Base-by-base conservation (phyloP, 2,797 vertebrate genomes). In the Sphenodon punctatus region DNA sequence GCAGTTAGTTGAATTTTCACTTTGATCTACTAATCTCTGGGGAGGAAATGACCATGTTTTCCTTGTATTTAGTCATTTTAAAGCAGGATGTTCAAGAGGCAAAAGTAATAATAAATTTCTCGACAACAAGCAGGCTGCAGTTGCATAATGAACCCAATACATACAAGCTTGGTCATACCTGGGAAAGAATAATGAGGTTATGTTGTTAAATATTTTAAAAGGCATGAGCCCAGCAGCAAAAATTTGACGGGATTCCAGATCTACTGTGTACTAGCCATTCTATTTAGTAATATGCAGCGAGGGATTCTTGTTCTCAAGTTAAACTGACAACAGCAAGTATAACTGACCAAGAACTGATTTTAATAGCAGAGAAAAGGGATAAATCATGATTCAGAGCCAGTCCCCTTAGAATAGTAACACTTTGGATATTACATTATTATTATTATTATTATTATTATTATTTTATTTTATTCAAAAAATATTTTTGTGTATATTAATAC, bases 71-170 rank as follows among this genome's bases (percentile, higher is more conserved):
- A 56, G 43, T 42, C 3, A 67, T 78, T 82, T 87, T 80, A 36
- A 60, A 88, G 73, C 56, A 56, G 86, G 73, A 69, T 77, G 48
- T 75, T 82, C 43, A 78, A 81, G 32, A 82, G 74, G 46, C 32
- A 80, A 41, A 76, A 66, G 64, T n/a, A n/a, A n/a, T 59, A 86
- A 60, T 76, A 30, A 60, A 63, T 48, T 38, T 86, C 53, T 74
- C 76, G 7, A 43, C 41, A 70, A 80, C 56, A 20, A 63, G 22
- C 61, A 25, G 49, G 46, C n/a, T 75, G 27, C 22, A 55, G 27
- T 79, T 23, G 27, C 51, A 3, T 39, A 81, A 74, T 81, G 82
- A 83, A 39, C 20, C 34, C 77, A 36, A 76, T 56, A 78, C 84
- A 73, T 71, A 25, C 20, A 14, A 77, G 69, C 0, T 1, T 67